These are phyloP conservation scores for Pagrus major DNA, from an alignment of 2,113 vertebrate genomes.

Conservation along the genomic window DNA sequence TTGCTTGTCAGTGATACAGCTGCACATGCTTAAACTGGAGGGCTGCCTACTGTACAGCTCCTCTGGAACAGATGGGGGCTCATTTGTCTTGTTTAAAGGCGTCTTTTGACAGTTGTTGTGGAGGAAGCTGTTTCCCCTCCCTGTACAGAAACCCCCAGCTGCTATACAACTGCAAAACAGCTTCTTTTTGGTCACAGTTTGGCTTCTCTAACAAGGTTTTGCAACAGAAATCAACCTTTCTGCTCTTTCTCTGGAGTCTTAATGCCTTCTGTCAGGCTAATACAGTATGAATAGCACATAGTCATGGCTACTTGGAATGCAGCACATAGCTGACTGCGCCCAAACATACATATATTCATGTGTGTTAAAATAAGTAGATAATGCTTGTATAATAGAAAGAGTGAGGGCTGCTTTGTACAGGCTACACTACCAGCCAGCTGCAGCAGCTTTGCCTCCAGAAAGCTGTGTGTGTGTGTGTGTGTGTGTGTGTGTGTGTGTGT, in stretches of 20 bases:
- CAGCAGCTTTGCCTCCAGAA: constrained; percentile 37
- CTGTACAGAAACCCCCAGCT: constrained; percentile 8
- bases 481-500: constrained; percentile 1
- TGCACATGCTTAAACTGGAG: constrained; percentile 14
- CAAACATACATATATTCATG: constrained; percentile 4
- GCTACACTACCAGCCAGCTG: not conserved
- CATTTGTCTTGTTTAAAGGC: not conserved
- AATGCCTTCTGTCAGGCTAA: constrained; percentile 10
- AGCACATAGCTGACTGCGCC: constrained; percentile 24
- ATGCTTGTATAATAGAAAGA: constrained; percentile 27
- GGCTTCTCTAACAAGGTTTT: constrained; percentile 23
- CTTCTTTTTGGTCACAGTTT: not conserved
- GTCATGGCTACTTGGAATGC: constrained; percentile 45
- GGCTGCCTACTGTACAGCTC: constrained; percentile 19
- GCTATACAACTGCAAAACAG: constrained; percentile 25
- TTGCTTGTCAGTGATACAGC: constrained; percentile 25
- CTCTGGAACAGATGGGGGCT: constrained; percentile 40
- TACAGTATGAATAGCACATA: constrained; percentile 14
- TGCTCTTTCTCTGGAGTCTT: not conserved
- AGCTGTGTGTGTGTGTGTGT: not conserved
- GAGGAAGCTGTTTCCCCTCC: not conserved
- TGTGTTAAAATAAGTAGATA: constrained; percentile 34
- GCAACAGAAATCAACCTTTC: not conserved
- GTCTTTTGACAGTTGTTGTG: not conserved
- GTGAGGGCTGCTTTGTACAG: constrained; percentile 21